Base-by-base conservation (phyloP, 37 sponge, comb jelly and placozoan genomes). In the Axinella damicornis region DNA sequence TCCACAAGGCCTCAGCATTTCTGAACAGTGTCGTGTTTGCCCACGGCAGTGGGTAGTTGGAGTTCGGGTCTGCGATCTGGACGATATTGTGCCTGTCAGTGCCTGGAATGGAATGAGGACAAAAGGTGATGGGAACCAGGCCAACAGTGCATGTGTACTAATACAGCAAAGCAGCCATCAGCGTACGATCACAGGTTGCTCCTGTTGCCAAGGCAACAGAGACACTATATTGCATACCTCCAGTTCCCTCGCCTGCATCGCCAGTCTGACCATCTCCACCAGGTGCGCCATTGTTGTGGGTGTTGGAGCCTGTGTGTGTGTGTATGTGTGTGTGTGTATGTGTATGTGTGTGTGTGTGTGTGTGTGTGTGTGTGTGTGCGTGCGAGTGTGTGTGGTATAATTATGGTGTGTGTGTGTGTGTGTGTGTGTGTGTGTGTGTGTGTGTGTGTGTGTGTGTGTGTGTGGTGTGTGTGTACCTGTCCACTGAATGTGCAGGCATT, bases 181-280 rank as follows among this genome's bases (percentile, higher is more conserved):
- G n/a, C n/a, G n/a, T n/a, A n/a, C n/a, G n/a, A n/a, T n/a, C n/a
- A n/a, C n/a, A n/a, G n/a, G n/a, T n/a, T n/a, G n/a, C n/a, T n/a
- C n/a, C n/a, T n/a, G n/a, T n/a, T n/a, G n/a, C n/a, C n/a, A n/a
- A n/a, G n/a, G n/a, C n/a, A n/a, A n/a, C 63, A 62, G 9, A 62
- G 63, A 62, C 4, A 14, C 6, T 16, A 14, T 6, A 16, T 24
- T 24, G 63, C 76, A 63, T 71, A 95, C 98, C 99, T 80, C 90
- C 88, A 46, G 84, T 93, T 20, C 99, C 99, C 73, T 98, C 99
- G 0, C 99, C 99, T 53, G 99, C 99, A 65, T 98, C 99, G n/a
- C 99, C 99, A 25, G 99, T 88, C 83, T 98, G 99, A 36, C 99
- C 99, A 59, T 98, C 99, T 30, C 99, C 99, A 35, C 88, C 99